Percentiles rank a stretch among this genome's conserved stretches.
Conservation (phyloP, 2,888 invertebrate species). For the Acanthosepion lycidas region DNA sequence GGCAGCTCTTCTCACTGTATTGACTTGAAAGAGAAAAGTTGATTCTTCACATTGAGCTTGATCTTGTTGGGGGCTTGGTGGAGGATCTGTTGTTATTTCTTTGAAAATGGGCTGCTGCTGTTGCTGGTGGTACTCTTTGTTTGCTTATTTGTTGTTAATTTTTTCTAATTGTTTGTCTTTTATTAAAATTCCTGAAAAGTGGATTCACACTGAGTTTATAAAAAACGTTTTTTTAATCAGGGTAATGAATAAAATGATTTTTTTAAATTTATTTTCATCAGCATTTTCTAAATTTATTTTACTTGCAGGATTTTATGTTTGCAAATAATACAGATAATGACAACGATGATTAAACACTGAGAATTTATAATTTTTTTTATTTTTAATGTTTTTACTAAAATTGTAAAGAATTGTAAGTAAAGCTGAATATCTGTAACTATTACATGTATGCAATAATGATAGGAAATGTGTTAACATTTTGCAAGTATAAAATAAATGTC, state of each 20-base stretch:
- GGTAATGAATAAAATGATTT: not conserved
- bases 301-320: not conserved
- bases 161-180: not conserved
- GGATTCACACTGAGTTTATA: not conserved
- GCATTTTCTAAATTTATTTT: not conserved
- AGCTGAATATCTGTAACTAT: not conserved
- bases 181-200: not conserved
- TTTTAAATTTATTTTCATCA: not conserved
- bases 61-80: slow-evolving; percentile 11
- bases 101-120: not conserved
- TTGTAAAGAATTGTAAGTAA: not conserved
- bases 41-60: not conserved
- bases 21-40: not conserved
- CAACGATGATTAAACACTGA: not conserved
- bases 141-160: not conserved
- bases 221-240: not conserved
- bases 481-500: too few species aligned
- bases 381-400: not conserved
- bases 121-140: not conserved
- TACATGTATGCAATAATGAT: not conserved
- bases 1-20: not conserved
- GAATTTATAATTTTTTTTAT: not conserved
- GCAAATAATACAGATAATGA: not conserved
- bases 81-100: slow-evolving; percentile 6
- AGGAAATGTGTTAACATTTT: not conserved